Percentiles rank a stretch among this genome's conserved stretches.
phyloP scores from a whole-genome alignment of 1,140 invertebrate species.

The Drosophila tani region DNA sequence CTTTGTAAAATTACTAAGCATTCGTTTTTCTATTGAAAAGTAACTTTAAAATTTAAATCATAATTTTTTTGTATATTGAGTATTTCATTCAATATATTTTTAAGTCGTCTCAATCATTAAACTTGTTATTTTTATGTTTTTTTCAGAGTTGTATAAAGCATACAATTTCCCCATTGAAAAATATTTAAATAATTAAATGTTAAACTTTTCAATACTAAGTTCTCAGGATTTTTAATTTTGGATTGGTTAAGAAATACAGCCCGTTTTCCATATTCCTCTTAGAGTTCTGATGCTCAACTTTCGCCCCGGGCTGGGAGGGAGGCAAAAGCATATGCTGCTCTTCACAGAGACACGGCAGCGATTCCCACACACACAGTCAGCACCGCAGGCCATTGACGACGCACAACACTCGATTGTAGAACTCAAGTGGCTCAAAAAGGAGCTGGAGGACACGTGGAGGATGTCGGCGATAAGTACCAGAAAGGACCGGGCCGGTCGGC shows the following conservation, averaged over 20 bases:
- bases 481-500: slow-evolving; percentile 28
- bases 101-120: too few species aligned
- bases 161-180: too few species aligned
- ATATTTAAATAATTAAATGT: too few species aligned
- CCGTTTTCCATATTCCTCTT: not conserved
- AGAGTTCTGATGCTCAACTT: slow-evolving; percentile 1
- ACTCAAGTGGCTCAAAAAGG: slow-evolving; percentile 62
- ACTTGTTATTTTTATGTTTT: too few species aligned
- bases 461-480: slow-evolving; percentile 64
- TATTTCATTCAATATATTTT: too few species aligned
- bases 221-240: too few species aligned
- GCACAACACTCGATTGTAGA: slow-evolving; percentile 64
- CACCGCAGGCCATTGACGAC: slow-evolving; percentile 54
- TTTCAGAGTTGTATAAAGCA: too few species aligned
- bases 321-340: slow-evolving; percentile 73
- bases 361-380: slow-evolving; percentile 58
- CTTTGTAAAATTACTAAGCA: not conserved
- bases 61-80: not conserved
- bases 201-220: not conserved
- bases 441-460: slow-evolving; percentile 21
- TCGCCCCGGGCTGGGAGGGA: slow-evolving; percentile 6
- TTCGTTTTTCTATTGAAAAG: not conserved
- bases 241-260: not conserved
- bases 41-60: not conserved
- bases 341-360: slow-evolving; percentile 52